Evolutionary conservation across 2,797 vertebrate species (phyloP).

Genomic region (Gallinago nigripennis): DNA sequence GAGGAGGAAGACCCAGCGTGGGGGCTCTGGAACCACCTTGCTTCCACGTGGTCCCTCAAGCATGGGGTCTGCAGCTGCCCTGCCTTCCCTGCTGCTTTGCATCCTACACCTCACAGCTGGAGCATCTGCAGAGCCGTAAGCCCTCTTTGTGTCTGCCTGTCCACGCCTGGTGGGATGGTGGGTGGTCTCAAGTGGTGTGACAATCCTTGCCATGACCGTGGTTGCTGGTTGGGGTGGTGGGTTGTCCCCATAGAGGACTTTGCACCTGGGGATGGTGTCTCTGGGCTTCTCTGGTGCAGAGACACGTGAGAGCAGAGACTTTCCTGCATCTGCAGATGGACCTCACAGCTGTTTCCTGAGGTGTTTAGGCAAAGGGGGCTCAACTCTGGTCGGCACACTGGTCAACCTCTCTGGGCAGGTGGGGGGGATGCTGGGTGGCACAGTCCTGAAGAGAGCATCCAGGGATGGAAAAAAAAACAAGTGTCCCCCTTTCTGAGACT

Average conservation of each 20-base stretch:
- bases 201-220: fast-evolving
- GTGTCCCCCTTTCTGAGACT: neutral
- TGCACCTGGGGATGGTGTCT: neutral
- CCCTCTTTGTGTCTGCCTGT: neutral
- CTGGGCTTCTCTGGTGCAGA: neutral
- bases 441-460: neutral
- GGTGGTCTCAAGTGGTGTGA: neutral
- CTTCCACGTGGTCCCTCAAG: neutral
- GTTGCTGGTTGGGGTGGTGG: neutral
- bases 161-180: neutral
- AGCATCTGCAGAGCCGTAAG: neutral
- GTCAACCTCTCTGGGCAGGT: neutral
- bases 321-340: fast-evolving
- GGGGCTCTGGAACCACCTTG: neutral
- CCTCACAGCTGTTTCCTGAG: neutral
- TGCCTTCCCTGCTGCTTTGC: neutral
- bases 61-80: neutral
- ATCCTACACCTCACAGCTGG: neutral
- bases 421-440: neutral
- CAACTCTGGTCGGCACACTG: neutral
- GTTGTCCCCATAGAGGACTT: neutral
- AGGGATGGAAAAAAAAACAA: neutral
- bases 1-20: fast-evolving
- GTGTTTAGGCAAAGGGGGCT: neutral
- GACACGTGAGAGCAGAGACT: neutral